Evolutionary conservation across 2,113 vertebrate genomes (phyloP), one percentile per base, ranked within the genome.

Genomic region (Patagioenas fasciata): DNA sequence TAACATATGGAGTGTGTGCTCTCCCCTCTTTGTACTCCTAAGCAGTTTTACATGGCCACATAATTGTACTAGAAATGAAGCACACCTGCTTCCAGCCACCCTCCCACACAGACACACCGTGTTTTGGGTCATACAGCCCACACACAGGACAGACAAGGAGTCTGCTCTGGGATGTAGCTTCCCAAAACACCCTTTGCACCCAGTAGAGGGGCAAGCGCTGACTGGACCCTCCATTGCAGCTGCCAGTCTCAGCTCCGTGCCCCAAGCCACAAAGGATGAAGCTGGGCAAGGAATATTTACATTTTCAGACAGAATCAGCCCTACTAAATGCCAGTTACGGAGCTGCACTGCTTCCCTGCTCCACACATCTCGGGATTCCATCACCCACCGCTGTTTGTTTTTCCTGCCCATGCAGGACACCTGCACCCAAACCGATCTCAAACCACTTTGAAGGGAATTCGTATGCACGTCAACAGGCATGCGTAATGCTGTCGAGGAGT

Each of bases 41-140:
- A 94, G 44, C 54, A 84, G 51, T 74, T 86, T 67, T 60, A 77
- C 31, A 21, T 5, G 25, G 36, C 74, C 74, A 88, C 64, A 15
- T n/a, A 61, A 80, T 88, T 94, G 36, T 9, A 54, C 44, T 88
- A 42, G 78, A 91, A 93, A 89, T 40, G 34, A 90, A 94, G 67
- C 36, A 73, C 47, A 70, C 32, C 40, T 77, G 81, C 58, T 87
- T 67, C 54, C 79, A 95, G 50, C 17, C 62, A 61, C 54, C 24
- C 36, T 89, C 89, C 47, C 47, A 88, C 70, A 72, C 0, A 1
- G 40, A 19, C 18, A 38, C 1, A 0, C 0, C 0, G 25, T 42
- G 32, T 18, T 60, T 66, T 1, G 3, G 57, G 56, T 60, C 1
- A 0, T 15, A 53, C 14, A 65, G 61, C 31, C 61, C 61, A 47